Base-by-base conservation (phyloP, 2,797 vertebrate genomes). In the Clarias platycephalus region DNA sequence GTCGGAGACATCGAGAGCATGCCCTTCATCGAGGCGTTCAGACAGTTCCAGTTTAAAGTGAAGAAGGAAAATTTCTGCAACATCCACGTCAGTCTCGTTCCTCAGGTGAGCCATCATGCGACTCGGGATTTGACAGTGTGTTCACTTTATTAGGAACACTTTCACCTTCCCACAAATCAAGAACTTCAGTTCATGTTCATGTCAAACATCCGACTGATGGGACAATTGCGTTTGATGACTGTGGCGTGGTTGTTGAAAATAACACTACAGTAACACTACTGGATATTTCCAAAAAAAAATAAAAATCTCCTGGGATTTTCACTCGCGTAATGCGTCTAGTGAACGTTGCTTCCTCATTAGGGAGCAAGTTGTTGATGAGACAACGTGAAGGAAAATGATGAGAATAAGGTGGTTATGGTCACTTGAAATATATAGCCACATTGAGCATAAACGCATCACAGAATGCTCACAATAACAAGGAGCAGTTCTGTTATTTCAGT, bases 1-100 rank as follows among this genome's bases (percentile, higher is more conserved):
- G 97, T 99, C 0, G 97, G 97, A 0, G 97, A 98, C 89, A 99
- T 98, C 0, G 97, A 99, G 91, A 99, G 97, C 92, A 99, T 98
- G 97, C 97, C 97, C 16, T 99, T 98, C 90, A 96, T 98, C 0
- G 97, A 99, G 89, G 97, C 97, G 60, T 99, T 99, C 93, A 96
- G 98, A 16, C 98, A 98, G 92, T 99, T 99, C 92, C 97, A 99
- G 91, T 99, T 99, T 93, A 98, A 99, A 90, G 98, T 96, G 91
- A 97, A 96, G 88, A 95, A 88, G 76, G 97, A 99, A 90, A 99
- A 99, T 89, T 98, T 99, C 88, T 99, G 97, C 88, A 98, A 97
- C 90, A 97, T 99, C 84, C 97, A 99, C 0, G 97, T 99, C 92
- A 98, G 97, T 86, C 94, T 99, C 0, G 95, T 99, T 86, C 97